Percentiles rank a stretch among this genome's conserved stretches.
Evolutionary conservation across 2,888 invertebrate species (phyloP).

Genomic region (Acanthopleura granulata): DNA sequence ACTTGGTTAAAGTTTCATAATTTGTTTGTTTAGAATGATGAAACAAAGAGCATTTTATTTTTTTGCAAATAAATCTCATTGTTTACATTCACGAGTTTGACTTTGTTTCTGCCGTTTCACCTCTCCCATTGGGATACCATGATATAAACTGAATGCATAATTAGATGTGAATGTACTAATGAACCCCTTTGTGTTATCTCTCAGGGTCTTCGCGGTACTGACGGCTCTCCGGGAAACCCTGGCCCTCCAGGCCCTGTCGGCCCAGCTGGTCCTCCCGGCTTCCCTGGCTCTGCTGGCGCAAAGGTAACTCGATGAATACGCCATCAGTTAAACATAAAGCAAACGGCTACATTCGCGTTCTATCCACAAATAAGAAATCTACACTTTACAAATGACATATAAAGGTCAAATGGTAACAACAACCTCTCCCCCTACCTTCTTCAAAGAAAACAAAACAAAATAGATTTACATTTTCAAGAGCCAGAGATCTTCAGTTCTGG

Average conservation of each 20-base stretch:
- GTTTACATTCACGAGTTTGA: background rate
- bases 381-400: too few relatives aligned
- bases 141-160: background rate
- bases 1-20: background rate
- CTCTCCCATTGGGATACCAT: background rate
- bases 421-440: too few relatives aligned
- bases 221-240: conserved; percentile 78
- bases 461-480: too few relatives aligned
- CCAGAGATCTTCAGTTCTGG: too few relatives aligned
- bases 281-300: conserved; percentile 52
- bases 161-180: background rate
- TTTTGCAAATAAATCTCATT: too few relatives aligned
- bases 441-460: too few relatives aligned
- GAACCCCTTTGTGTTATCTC: background rate
- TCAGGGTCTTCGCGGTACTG: conserved; percentile 55
- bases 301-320: conserved; percentile 38
- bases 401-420: too few relatives aligned
- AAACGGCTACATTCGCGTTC: too few relatives aligned
- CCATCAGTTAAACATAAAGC: too few relatives aligned
- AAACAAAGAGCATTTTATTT: too few relatives aligned
- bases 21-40: too few relatives aligned
- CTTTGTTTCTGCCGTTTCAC: conserved; percentile 3
- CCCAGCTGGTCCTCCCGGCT: conserved; percentile 53
- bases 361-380: too few relatives aligned
- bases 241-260: conserved; percentile 81